Evolutionary conservation across 2,113 vertebrate species (phyloP), one percentile per base, ranked within the genome.

Genomic region (Gymnobelideus leadbeateri): DNA sequence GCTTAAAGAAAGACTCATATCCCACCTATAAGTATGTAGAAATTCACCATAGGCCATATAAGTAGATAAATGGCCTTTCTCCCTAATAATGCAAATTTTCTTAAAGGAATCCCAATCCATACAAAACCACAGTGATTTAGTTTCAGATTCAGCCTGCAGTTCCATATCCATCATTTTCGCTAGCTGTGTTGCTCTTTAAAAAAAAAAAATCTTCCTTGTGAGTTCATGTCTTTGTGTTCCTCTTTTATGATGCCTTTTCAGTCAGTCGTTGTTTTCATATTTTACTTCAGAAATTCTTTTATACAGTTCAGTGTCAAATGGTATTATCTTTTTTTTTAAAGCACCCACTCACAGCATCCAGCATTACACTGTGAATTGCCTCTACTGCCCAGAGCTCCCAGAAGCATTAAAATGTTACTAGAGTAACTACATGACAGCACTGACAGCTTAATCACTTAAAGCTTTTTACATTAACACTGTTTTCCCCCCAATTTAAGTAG

Each of bases 361-460:
- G 91, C 91, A 95, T 92, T 96, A 98, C 96, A 94, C 93, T 95
- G 49, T 92, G 97, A 96, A 89, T 95, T 94, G 9, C 61, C 55
- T 68, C 68, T 14, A n/a, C 31, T 97, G 94, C 89, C 96, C 96
- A 90, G 14, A 95, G 92, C 94, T 96, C 92, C 93, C 43, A 98
- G 95, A 94, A 98, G 96, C 96, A 96, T 97, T 98, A 97, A 93
- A 96, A 98, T 97, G 95, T 98, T 97, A 96, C 93, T 92, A 95
- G 95, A 95, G 90, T 89, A 97, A 93, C 93, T 95, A 90, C 96
- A 96, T 94, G 97, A 96, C 92, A 99, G 96, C 94, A 94, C 84
- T 97, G 98, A 98, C 98, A 98, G 97, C 97, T 96, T 98, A 98
- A 98, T 96, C 97, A 97, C 93, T 97, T 98, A 98, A 98, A 97